phyloP scores from a whole-genome alignment of 2,888 invertebrate genomes.

The Lochmaea capreae region DNA sequence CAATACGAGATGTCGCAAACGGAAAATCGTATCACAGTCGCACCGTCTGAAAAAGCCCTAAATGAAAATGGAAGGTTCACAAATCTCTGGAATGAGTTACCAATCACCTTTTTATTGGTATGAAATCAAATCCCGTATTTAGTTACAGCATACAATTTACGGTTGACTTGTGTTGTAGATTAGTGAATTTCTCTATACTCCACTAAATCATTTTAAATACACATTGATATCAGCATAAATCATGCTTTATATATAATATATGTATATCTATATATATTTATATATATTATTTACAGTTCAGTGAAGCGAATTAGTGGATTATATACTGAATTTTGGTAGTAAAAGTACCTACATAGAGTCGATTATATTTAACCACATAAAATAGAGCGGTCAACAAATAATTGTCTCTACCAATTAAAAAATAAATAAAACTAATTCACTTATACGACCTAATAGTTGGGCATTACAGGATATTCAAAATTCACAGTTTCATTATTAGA shows the following conservation, averaged over 20 bases:
- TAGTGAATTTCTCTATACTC: not conserved
- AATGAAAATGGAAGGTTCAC: too few species aligned
- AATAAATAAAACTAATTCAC: too few species aligned
- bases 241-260: conserved; percentile 1
- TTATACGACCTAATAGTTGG: too few species aligned
- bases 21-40: too few species aligned
- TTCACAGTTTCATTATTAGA: too few species aligned
- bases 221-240: conserved; percentile 14
- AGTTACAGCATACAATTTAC: not conserved
- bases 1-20: too few species aligned
- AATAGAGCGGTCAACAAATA: not conserved
- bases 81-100: not conserved
- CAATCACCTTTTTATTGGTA: conserved; percentile 1
- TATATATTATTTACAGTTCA: conserved; percentile 1
- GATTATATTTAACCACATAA: not conserved
- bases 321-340: conserved; percentile 2
- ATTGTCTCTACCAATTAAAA: not conserved
- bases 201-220: conserved; percentile 13
- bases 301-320: not conserved
- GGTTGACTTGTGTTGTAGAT: conserved; percentile 10
- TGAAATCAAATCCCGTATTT: not conserved
- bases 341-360: not conserved
- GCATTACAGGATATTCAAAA: too few species aligned
- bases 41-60: too few species aligned
- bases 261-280: too few species aligned